A percentile compares a stretch with the other conserved stretches of the same genome.
These are phyloP conservation scores for Ispidina lecontei DNA, from an alignment of 2,797 vertebrate species.

Conservation along the genomic window DNA sequence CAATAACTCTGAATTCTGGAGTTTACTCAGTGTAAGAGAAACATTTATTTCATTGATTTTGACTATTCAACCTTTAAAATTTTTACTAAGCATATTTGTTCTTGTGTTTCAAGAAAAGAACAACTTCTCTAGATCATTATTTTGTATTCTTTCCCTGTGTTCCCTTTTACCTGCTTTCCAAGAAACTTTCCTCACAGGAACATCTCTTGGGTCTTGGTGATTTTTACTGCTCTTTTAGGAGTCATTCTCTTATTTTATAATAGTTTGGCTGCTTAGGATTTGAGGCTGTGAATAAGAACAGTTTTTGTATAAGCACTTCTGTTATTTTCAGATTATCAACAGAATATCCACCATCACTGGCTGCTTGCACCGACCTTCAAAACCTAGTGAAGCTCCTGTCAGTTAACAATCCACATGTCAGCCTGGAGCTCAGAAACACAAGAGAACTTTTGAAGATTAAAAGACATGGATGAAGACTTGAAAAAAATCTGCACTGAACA, in stretches of 20 bases:
- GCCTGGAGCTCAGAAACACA: not conserved
- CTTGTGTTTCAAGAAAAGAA: conserved; percentile 27
- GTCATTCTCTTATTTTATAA: not conserved
- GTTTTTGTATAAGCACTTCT: not conserved
- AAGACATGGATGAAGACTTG: not conserved
- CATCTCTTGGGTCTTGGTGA: not conserved
- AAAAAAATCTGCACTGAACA: not conserved
- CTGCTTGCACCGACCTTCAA: not conserved
- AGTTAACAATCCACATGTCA: not conserved
- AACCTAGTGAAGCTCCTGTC: not conserved
- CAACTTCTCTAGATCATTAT: not conserved
- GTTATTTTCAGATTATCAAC: not conserved
- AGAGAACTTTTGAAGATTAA: not conserved
- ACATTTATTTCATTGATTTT: conserved; percentile 48
- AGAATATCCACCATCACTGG: not conserved
- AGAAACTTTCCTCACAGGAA: not conserved
- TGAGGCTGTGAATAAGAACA: not conserved
- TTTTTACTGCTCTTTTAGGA: not conserved
- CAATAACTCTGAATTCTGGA: conserved; percentile 15
- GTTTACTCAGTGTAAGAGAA: conserved; percentile 50
- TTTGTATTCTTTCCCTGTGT: not conserved
- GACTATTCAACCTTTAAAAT: conserved; percentile 49
- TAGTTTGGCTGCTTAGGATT: not conserved
- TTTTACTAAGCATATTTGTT: conserved; percentile 25
- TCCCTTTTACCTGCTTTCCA: not conserved